Percentiles rank a stretch among this genome's conserved stretches.
phyloP scores from a whole-genome alignment of 1,140 invertebrate species.

The Meloidogyne chitwoodi region DNA sequence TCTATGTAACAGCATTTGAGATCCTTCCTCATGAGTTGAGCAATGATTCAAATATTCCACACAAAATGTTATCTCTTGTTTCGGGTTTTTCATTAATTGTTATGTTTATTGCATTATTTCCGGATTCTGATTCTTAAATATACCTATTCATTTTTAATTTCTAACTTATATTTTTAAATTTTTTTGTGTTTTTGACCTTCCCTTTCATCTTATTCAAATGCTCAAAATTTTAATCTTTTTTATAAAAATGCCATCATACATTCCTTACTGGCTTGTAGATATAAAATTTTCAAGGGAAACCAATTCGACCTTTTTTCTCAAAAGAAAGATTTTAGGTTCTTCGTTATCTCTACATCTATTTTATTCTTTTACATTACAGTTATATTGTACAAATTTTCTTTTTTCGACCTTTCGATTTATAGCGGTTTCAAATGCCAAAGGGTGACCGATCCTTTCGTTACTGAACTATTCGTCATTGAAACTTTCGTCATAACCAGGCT shows the following conservation, averaged over 20 bases:
- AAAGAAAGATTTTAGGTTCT: neutral
- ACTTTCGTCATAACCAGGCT: no score
- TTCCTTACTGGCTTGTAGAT: neutral
- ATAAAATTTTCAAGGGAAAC: neutral
- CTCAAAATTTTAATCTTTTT: neutral
- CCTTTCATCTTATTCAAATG: no score
- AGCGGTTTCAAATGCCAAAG: no score
- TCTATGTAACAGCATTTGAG: slow-evolving; percentile 88
- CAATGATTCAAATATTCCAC: slow-evolving; percentile 56
- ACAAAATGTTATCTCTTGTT: slow-evolving; percentile 64
- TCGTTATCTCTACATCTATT: neutral
- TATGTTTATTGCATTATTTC: slow-evolving; percentile 53
- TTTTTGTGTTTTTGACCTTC: no score
- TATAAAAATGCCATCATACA: neutral
- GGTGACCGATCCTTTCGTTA: no score
- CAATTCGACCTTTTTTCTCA: neutral
- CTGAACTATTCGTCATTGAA: no score
- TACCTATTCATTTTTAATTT: neutral
- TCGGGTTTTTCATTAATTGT: slow-evolving; percentile 62
- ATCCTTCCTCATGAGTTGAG: slow-evolving; percentile 69
- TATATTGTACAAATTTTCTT: no score
- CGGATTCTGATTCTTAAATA: slow-evolving; percentile 35
- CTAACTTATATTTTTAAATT: neutral
- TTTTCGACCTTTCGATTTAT: no score
- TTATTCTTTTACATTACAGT: no score